phyloP scores from a whole-genome alignment of 2,888 invertebrate species.

The Octodonta nipae region DNA sequence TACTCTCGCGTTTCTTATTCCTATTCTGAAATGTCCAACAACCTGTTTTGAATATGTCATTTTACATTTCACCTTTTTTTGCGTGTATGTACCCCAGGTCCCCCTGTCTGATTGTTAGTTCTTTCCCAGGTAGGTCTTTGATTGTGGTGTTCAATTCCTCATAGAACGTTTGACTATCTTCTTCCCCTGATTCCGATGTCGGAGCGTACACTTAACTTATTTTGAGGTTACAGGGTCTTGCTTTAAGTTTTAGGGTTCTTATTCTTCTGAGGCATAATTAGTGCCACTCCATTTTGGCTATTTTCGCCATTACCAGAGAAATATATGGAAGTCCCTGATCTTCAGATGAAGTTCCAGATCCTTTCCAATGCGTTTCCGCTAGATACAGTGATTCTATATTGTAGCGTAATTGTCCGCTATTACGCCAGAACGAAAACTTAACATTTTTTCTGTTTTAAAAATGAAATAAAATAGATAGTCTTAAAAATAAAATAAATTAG shows the following conservation, averaged over 20 bases:
- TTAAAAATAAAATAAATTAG: too few relatives aligned
- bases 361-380: too few relatives aligned
- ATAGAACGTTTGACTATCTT: background rate
- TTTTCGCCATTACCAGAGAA: slow-evolving; percentile 1
- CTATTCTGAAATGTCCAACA: slow-evolving; percentile 1
- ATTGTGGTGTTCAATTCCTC: slow-evolving; percentile 1
- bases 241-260: background rate
- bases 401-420: too few relatives aligned
- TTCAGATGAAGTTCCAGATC: background rate
- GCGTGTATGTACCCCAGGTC: slow-evolving; percentile 1
- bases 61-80: background rate
- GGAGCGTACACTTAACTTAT: background rate
- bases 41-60: background rate
- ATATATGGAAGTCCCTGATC: slow-evolving; percentile 1
- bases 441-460: too few relatives aligned
- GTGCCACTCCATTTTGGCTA: slow-evolving; percentile 1
- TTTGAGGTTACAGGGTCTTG: slow-evolving; percentile 1
- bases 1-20: slow-evolving; percentile 1
- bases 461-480: too few relatives aligned
- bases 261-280: background rate
- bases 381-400: too few relatives aligned
- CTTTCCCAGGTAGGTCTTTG: background rate
- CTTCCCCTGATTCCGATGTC: slow-evolving; percentile 1
- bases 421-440: too few relatives aligned
- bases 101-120: too few relatives aligned